These are phyloP conservation scores for Agriopis leucophaearia DNA, from an alignment of 2,888 invertebrate species.

Conservation along the genomic window DNA sequence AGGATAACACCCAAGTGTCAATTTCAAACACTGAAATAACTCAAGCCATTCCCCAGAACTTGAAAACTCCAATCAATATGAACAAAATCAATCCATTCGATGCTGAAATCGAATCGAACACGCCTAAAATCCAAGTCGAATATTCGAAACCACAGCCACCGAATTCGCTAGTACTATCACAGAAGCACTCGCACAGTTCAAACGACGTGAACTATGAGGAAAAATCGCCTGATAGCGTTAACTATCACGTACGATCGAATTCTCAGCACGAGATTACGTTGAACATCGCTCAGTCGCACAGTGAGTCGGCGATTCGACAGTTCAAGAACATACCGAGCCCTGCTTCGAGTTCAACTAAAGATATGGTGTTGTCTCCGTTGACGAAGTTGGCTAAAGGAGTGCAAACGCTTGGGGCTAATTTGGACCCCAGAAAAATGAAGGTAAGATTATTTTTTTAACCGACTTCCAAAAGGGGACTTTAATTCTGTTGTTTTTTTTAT, in stretches of 20 bases:
- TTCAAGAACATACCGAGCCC: slow-evolving; percentile 90
- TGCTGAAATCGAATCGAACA: slow-evolving; percentile 61
- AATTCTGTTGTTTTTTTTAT: too few species aligned
- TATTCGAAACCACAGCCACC: slow-evolving; percentile 79
- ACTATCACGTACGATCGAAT: slow-evolving; percentile 80
- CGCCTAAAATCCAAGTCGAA: slow-evolving; percentile 88
- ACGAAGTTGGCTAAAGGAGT: slow-evolving; percentile 95
- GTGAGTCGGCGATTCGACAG: slow-evolving; percentile 92
- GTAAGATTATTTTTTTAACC: slow-evolving; percentile 51
- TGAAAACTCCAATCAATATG: slow-evolving; percentile 72
- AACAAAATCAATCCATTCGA: slow-evolving; percentile 77
- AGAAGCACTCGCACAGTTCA: slow-evolving; percentile 90
- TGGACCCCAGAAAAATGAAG: slow-evolving; percentile 93
- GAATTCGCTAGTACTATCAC: slow-evolving; percentile 84
- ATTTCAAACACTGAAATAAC: background rate
- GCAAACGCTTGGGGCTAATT: slow-evolving; percentile 93
- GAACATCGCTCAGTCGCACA: slow-evolving; percentile 92
- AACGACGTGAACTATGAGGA: slow-evolving; percentile 87
- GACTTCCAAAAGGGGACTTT: too few species aligned
- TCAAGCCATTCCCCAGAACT: slow-evolving; percentile 56
- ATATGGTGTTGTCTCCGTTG: slow-evolving; percentile 90
- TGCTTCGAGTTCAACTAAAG: slow-evolving; percentile 87
- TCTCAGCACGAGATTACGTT: slow-evolving; percentile 89
- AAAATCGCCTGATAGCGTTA: slow-evolving; percentile 55
- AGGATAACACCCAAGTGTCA: slow-evolving; percentile 45